Conservation (phyloP, 2,113 vertebrate genomes). For the Oophaga pumilio region DNA sequence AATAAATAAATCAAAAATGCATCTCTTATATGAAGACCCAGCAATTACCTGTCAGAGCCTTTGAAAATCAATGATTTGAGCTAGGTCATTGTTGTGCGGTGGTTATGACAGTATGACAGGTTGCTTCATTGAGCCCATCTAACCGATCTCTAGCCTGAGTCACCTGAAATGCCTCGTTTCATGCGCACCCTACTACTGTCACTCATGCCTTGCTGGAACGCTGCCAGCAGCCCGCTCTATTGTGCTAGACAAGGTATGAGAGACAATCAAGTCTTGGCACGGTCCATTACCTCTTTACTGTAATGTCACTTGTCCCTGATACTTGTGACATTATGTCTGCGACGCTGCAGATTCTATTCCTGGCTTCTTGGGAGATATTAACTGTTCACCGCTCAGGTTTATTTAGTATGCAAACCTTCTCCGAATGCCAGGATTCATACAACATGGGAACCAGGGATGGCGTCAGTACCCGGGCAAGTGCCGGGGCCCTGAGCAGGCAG, state of each 20-base stretch:
- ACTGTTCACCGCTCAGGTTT: not conserved
- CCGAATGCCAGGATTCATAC: not conserved
- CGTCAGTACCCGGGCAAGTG: too few relatives aligned
- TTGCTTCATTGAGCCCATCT: conserved; percentile 25
- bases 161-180: conserved; percentile 29
- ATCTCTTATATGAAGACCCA: not conserved
- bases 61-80: conserved; percentile 15
- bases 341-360: conserved; percentile 11
- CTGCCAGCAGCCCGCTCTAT: conserved; percentile 17
- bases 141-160: conserved; percentile 2
- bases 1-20: not conserved
- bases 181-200: not conserved
- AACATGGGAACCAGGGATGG: not conserved
- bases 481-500: too few relatives aligned
- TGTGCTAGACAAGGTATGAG: conserved; percentile 17
- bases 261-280: conserved; percentile 25
- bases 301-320: conserved; percentile 38
- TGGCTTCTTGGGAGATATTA: conserved; percentile 29
- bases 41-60: conserved; percentile 36
- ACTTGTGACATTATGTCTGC: conserved; percentile 16
- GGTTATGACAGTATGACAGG: conserved; percentile 11
- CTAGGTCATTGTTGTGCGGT: not conserved
- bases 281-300: conserved; percentile 43
- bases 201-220: not conserved
- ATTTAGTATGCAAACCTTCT: not conserved